Evolutionary conservation across 2,113 vertebrate species (phyloP), one percentile per base, ranked within the genome.

Genomic region (Procavia capensis): DNA sequence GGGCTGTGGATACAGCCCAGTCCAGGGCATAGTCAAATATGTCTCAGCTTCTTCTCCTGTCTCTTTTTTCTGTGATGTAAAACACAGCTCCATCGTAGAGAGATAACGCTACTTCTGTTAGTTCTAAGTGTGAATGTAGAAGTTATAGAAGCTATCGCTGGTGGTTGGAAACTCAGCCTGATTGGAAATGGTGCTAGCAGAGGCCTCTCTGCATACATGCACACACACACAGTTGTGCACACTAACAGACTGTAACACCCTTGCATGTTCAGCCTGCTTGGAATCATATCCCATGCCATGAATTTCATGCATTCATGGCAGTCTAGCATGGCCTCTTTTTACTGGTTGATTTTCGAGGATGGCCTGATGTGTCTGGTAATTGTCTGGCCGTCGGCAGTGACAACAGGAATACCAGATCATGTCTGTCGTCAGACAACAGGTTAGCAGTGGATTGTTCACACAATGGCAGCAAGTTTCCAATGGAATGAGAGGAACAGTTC

Each of bases 201-300:
- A 78, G 75, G 75, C 27, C 3, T 66, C 34, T 17, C 25, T 29
- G 61, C 63, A 27, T 27, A 25, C 72, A 54, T 41, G 7, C 1
- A 54, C 3, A 1, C 27, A 31, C 10, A 34, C 4, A n/a, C n/a
- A n/a, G n/a, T n/a, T n/a, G 2, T 24, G 14, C 1, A 14, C 27
- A 1, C 4, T 8, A 31, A 29, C n/a, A 24, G 8, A 20, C 22
- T 6, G 66, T 9, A 31, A 11, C n/a, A 68, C 2, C 25, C 20
- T 66, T 76, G 5, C 5, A 3, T 11, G 24, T 24, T 41, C 61
- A 25, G 34, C n/a, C 34, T 63, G 31, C 54, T 39, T 74, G 43
- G 72, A 93, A 20, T 31, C 85, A 45, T 2, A 1, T 7, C 64
- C 27, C 64, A 5, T 20, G 72, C n/a, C 82, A 16, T 39, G 16